These are phyloP conservation scores for Drosophila cardini DNA, from an alignment of 1,140 invertebrate genomes.

Conservation along the genomic window DNA sequence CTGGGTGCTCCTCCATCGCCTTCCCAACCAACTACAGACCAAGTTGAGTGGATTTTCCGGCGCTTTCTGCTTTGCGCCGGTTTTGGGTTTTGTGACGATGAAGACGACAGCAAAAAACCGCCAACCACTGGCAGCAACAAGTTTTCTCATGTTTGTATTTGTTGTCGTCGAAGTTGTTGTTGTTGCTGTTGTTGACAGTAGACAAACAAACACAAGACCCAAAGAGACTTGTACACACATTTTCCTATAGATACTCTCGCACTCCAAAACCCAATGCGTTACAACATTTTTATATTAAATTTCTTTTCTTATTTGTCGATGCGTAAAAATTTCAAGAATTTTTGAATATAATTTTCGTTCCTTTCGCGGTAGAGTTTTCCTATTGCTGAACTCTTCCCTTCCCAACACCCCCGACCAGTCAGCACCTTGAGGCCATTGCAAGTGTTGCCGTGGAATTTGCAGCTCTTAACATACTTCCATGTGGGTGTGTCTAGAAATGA, in stretches of 20 bases:
- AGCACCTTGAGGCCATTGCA: slow-evolving; percentile 34
- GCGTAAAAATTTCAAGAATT: slow-evolving; percentile 51
- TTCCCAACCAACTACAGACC: slow-evolving; percentile 5
- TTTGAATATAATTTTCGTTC: background rate
- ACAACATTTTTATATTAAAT: slow-evolving; percentile 54
- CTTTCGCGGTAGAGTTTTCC: background rate
- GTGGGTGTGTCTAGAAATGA: slow-evolving; percentile 22
- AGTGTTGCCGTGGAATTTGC: slow-evolving; percentile 51
- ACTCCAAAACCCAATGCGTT: slow-evolving; percentile 35
- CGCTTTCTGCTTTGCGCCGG: slow-evolving; percentile 65
- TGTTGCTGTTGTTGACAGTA: slow-evolving; percentile 15
- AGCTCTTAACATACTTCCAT: background rate
- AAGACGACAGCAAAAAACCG: slow-evolving; percentile 33
- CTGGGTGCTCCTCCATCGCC: background rate
- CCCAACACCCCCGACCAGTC: background rate
- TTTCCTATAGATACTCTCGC: slow-evolving; percentile 20
- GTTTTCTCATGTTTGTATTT: slow-evolving; percentile 47
- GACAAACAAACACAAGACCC: slow-evolving; percentile 44
- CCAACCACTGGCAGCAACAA: slow-evolving; percentile 61
- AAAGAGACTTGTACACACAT: slow-evolving; percentile 29
- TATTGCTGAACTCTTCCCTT: background rate
- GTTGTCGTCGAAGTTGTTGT: slow-evolving; percentile 23
- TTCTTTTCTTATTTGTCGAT: slow-evolving; percentile 45
- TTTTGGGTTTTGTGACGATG: slow-evolving; percentile 40
- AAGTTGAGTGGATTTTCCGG: slow-evolving; percentile 65